Evolutionary conservation across 2,113 vertebrate genomes (phyloP).

Genomic region (Nyctereutes procyonoides): DNA sequence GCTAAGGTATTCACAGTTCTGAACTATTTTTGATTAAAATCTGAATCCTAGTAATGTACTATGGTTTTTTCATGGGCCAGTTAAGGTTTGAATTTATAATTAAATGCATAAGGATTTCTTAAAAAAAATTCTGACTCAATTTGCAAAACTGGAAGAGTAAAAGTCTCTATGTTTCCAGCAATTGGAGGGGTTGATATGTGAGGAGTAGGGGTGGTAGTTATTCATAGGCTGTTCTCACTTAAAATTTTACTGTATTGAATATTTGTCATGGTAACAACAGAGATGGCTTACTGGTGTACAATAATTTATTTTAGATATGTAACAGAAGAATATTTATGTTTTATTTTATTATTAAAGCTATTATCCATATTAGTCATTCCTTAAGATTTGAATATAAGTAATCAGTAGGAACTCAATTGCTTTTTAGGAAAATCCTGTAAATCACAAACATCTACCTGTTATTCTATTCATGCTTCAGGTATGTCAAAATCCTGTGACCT

Average conservation of each 20-base stretch:
- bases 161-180: not conserved
- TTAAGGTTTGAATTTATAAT: not conserved
- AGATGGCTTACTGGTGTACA: not conserved
- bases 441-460: constrained; percentile 8
- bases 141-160: not conserved
- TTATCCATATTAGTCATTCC: not conserved
- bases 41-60: not conserved
- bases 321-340: constrained; percentile 1
- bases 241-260: not conserved
- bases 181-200: not conserved
- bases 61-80: not conserved
- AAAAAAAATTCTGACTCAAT: not conserved
- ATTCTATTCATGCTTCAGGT: not conserved
- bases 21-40: not conserved
- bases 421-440: constrained; percentile 38
- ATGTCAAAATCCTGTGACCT: constrained; percentile 7
- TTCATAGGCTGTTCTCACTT: not conserved
- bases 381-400: not conserved
- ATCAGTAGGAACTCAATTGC: not conserved
- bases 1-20: not conserved
- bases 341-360: not conserved
- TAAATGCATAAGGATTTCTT: not conserved
- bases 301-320: constrained; percentile 9
- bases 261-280: not conserved
- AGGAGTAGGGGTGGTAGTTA: not conserved